A percentile compares a stretch with the other conserved stretches of the same genome.
Evolutionary conservation across 2,797 vertebrate species (phyloP).

Genomic region (Chelidonichthys spinosus): DNA sequence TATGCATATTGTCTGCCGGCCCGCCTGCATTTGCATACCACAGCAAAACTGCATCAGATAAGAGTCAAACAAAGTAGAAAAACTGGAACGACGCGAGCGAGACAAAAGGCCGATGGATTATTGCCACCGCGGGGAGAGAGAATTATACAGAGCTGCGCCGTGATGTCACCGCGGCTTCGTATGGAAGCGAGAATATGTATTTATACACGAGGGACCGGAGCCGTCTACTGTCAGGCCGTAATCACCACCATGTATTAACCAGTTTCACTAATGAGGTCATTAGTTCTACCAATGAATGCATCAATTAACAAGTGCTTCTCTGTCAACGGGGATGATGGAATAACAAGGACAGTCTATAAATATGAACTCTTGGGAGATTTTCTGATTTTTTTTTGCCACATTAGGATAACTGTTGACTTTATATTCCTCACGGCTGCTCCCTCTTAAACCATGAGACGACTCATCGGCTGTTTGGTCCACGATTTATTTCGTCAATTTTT

Average conservation of each 20-base stretch:
- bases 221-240: background rate
- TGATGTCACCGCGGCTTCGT: background rate
- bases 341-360: background rate
- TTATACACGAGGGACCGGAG: background rate
- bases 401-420: background rate
- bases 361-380: background rate
- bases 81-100: conserved; percentile 50
- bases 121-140: background rate
- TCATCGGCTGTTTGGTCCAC: no score
- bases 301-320: conserved; percentile 14
- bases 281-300: conserved; percentile 3
- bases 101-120: background rate
- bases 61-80: conserved; percentile 48
- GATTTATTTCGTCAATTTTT: no score
- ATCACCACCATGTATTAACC: background rate
- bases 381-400: no score
- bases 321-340: background rate
- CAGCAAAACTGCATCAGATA: conserved; percentile 44
- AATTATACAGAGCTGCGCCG: background rate
- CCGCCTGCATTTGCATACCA: conserved; percentile 50
- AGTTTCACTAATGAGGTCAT: conserved; percentile 6
- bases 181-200: conserved; percentile 1
- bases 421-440: no score
- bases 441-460: no score
- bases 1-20: conserved; percentile 14